Percentiles rank a stretch among this genome's conserved stretches.
phyloP scores from a whole-genome alignment of 2,888 invertebrate genomes.

The Chrysina gloriosa region DNA sequence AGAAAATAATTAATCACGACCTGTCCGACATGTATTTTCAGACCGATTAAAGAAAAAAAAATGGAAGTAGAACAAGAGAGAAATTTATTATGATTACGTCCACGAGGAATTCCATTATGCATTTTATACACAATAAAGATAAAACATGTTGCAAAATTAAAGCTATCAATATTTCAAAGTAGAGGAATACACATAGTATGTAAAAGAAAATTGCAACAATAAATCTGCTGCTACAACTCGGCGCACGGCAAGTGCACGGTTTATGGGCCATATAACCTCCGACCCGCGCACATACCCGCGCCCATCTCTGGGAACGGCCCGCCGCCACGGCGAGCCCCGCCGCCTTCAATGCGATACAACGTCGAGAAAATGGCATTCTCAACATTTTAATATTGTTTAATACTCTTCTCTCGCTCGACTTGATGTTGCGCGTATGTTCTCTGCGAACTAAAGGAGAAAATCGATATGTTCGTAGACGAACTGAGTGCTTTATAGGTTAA shows the following conservation, averaged over 20 bases:
- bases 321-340: not conserved
- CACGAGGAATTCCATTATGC: conserved; percentile 40
- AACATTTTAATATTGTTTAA: conserved; percentile 59
- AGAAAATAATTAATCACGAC: conserved; percentile 37
- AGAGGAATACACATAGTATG: conserved; percentile 55
- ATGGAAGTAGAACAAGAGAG: not conserved
- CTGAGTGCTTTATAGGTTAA: conserved; percentile 14
- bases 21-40: conserved; percentile 25
- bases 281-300: conserved; percentile 46
- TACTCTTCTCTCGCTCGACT: conserved; percentile 46
- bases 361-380: conserved; percentile 55
- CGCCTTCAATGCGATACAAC: conserved; percentile 51
- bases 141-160: conserved; percentile 54
- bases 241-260: conserved; percentile 59
- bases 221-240: conserved; percentile 61
- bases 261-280: conserved; percentile 60
- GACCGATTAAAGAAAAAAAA: conserved; percentile 17
- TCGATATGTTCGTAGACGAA: conserved; percentile 27
- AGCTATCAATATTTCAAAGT: conserved; percentile 57
- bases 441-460: not conserved
- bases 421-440: not conserved
- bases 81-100: conserved; percentile 41
- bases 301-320: conserved; percentile 27
- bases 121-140: conserved; percentile 41
- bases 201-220: conserved; percentile 63